Evolutionary conservation across 2,797 vertebrate genomes (phyloP).

Genomic region (Eleutherodactylus coqui): DNA sequence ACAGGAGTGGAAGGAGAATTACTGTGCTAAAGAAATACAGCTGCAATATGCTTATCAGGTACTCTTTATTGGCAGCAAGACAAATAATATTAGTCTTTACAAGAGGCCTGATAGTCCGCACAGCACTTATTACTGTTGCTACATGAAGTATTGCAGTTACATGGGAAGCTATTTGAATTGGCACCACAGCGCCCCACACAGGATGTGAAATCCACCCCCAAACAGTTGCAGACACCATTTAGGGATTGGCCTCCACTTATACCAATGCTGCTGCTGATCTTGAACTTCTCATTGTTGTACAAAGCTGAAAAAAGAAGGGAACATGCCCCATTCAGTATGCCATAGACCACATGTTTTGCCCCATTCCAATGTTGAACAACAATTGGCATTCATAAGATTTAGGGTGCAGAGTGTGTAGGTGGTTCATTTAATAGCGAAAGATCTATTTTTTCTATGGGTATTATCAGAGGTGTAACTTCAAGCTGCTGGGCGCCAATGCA

Average conservation of each 20-base stretch:
- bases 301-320: constrained; percentile 41
- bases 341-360: background rate
- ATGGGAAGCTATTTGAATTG: constrained; percentile 40
- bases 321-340: constrained; percentile 1
- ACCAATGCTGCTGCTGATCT: constrained; percentile 38
- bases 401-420: background rate
- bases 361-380: background rate
- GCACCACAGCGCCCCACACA: constrained; percentile 62
- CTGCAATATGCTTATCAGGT: background rate
- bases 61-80: constrained; percentile 26
- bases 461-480: no score
- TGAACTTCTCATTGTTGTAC: constrained; percentile 16
- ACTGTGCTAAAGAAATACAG: background rate
- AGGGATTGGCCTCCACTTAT: constrained; percentile 51
- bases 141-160: constrained; percentile 58
- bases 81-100: constrained; percentile 7
- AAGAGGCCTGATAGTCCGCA: constrained; percentile 38
- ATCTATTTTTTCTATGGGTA: background rate
- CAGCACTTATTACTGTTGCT: constrained; percentile 49
- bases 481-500: no score
- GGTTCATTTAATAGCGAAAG: background rate
- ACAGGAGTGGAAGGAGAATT: no score
- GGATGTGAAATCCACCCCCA: constrained; percentile 55
- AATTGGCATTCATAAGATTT: background rate
- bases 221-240: constrained; percentile 56